phyloP scores from a whole-genome alignment of 2,797 vertebrate genomes.

The Philypnodon macrostomus region DNA sequence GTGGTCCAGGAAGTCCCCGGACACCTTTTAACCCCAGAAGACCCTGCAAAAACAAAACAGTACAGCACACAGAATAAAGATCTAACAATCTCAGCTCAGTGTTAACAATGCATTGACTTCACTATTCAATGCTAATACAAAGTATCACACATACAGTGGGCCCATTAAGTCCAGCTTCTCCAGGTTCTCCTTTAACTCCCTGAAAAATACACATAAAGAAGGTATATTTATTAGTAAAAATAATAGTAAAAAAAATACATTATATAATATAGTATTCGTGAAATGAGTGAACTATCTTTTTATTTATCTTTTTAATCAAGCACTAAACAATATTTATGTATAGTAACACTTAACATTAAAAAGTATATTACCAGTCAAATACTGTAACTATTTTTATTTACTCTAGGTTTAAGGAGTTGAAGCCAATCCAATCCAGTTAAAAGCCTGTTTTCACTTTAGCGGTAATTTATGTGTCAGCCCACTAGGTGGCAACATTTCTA shows the following conservation, averaged over 20 bases:
- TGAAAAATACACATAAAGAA: slow-evolving; percentile 54
- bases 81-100: neutral
- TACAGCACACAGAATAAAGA: neutral
- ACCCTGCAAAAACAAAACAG: slow-evolving; percentile 60
- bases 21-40: slow-evolving; percentile 70
- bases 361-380: too few species aligned
- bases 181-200: slow-evolving; percentile 79
- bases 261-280: too few species aligned
- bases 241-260: slow-evolving; percentile 1
- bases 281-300: too few species aligned
- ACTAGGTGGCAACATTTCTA: slow-evolving; percentile 40
- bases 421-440: neutral
- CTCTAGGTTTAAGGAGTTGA: too few species aligned
- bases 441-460: neutral
- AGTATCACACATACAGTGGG: slow-evolving; percentile 51
- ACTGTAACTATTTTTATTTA: too few species aligned
- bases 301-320: too few species aligned
- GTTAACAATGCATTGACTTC: too few species aligned
- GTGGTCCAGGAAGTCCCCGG: slow-evolving; percentile 68
- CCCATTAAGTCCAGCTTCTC: slow-evolving; percentile 69
- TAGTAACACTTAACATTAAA: too few species aligned
- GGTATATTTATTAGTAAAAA: too few species aligned
- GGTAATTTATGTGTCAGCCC: slow-evolving; percentile 5
- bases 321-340: neutral
- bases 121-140: neutral